These are phyloP conservation scores for Sisor rabdophorus DNA, from an alignment of 2,113 vertebrate genomes.

Conservation along the genomic window DNA sequence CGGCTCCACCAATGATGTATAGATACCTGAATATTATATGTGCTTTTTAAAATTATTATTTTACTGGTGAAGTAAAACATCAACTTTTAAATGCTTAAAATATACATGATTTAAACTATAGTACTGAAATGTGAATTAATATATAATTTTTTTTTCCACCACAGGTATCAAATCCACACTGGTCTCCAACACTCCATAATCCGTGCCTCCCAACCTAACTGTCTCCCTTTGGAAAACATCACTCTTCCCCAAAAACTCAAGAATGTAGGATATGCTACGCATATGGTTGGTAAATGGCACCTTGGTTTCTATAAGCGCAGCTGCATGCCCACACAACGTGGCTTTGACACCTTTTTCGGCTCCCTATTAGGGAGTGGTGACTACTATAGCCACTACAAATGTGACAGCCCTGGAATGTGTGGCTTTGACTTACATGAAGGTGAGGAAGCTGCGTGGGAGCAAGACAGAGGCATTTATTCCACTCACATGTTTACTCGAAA, in stretches of 20 bases:
- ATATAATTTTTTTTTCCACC: slow-evolving; percentile 36
- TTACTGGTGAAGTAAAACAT: not conserved
- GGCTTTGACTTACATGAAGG: slow-evolving; percentile 94
- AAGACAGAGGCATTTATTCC: slow-evolving; percentile 85
- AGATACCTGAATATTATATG: not conserved
- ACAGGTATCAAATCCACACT: slow-evolving; percentile 96
- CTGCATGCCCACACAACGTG: slow-evolving; percentile 90
- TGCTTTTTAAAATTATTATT: not conserved
- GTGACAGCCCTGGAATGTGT: slow-evolving; percentile 86
- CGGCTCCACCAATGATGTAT: not conserved
- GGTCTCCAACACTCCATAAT: slow-evolving; percentile 97
- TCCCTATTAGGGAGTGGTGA: slow-evolving; percentile 91
- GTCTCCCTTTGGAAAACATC: slow-evolving; percentile 86
- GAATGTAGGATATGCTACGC: slow-evolving; percentile 87
- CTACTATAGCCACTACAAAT: slow-evolving; percentile 96
- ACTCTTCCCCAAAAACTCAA: slow-evolving; percentile 93
- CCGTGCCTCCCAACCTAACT: slow-evolving; percentile 89
- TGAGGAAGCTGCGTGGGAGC: slow-evolving; percentile 88
- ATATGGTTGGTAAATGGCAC: slow-evolving; percentile 99
- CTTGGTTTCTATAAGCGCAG: slow-evolving; percentile 92
- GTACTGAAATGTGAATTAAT: not conserved
- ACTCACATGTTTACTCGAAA: slow-evolving; percentile 92
- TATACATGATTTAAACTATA: not conserved
- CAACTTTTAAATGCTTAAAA: not conserved
- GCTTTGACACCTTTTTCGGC: slow-evolving; percentile 94